phyloP scores from a whole-genome alignment of 2,888 invertebrate genomes.

The Lobophora halterata region DNA sequence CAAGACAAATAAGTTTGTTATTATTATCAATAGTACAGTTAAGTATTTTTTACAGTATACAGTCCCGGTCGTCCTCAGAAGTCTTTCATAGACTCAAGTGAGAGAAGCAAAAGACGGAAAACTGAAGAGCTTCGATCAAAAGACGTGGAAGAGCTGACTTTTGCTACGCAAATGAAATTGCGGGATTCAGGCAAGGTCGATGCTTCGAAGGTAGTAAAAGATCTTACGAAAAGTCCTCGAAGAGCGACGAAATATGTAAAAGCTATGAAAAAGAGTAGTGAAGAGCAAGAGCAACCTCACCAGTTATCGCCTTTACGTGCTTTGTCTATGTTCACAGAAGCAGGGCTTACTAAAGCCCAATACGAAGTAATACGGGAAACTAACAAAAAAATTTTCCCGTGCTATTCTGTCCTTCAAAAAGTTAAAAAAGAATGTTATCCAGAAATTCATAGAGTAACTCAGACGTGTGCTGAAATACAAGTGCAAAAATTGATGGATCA shows the following conservation, averaged over 20 bases:
- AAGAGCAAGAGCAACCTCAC: constrained; percentile 16
- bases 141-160: constrained; percentile 15
- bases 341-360: constrained; percentile 17
- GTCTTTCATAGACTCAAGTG: constrained; percentile 16
- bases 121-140: constrained; percentile 21
- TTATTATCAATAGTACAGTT: too few relatives aligned
- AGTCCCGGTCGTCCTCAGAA: constrained; percentile 21
- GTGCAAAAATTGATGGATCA: too few relatives aligned
- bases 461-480: constrained; percentile 19
- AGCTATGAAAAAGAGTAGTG: too few relatives aligned
- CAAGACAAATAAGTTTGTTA: too few relatives aligned
- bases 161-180: constrained; percentile 25
- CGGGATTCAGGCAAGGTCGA: constrained; percentile 21
- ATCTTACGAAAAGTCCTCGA: constrained; percentile 15
- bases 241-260: constrained; percentile 18
- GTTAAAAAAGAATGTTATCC: constrained; percentile 24
- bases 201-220: constrained; percentile 25
- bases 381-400: constrained; percentile 17
- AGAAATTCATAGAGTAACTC: constrained; percentile 19
- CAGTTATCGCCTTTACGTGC: background rate
- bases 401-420: constrained; percentile 17
- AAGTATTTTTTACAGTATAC: too few relatives aligned
- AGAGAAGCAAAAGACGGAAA: constrained; percentile 22
- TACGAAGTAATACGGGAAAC: constrained; percentile 20
- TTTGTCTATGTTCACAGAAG: constrained; percentile 8